Evolutionary conservation across 2,888 invertebrate genomes (phyloP).

Genomic region (Hofmannophila pseudospretella): DNA sequence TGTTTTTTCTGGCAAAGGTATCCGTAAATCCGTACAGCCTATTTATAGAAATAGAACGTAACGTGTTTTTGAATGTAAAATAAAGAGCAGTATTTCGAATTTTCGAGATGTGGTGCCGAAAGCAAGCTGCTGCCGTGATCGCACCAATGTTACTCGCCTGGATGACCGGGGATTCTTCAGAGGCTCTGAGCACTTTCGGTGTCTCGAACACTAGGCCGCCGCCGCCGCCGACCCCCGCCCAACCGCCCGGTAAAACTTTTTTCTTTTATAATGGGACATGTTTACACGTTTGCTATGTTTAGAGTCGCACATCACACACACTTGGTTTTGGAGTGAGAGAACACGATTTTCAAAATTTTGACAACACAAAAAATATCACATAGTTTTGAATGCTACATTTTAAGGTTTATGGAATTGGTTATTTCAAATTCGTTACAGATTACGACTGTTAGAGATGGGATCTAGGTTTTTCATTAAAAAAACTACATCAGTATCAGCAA

Average conservation of each 20-base stretch:
- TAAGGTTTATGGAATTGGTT: background rate
- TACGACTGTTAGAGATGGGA: background rate
- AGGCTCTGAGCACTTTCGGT: conserved; percentile 83
- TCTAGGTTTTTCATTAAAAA: background rate
- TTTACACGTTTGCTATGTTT: conserved; percentile 6
- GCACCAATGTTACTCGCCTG: conserved; percentile 50
- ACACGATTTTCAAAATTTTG: conserved; percentile 4
- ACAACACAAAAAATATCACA: conserved; percentile 1
- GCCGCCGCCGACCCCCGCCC: conserved; percentile 72
- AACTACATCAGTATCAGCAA: background rate
- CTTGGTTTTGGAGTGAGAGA: conserved; percentile 1
- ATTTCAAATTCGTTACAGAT: background rate
- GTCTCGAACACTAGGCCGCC: conserved; percentile 80
- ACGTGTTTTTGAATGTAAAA: conserved; percentile 4
- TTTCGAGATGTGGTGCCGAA: conserved; percentile 55
- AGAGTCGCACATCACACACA: conserved; percentile 4
- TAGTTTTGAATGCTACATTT: conserved; percentile 4
- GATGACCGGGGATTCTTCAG: conserved; percentile 66
- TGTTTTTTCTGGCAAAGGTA: background rate
- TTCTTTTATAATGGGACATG: conserved; percentile 56
- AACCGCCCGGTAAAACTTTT: conserved; percentile 77
- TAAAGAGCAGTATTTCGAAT: conserved; percentile 16
- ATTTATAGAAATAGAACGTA: conserved; percentile 15
- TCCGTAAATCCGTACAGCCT: background rate
- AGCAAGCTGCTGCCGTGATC: conserved; percentile 48